These are phyloP conservation scores for Prunella fulvescens DNA, from an alignment of 2,113 vertebrate species.

Conservation along the genomic window DNA sequence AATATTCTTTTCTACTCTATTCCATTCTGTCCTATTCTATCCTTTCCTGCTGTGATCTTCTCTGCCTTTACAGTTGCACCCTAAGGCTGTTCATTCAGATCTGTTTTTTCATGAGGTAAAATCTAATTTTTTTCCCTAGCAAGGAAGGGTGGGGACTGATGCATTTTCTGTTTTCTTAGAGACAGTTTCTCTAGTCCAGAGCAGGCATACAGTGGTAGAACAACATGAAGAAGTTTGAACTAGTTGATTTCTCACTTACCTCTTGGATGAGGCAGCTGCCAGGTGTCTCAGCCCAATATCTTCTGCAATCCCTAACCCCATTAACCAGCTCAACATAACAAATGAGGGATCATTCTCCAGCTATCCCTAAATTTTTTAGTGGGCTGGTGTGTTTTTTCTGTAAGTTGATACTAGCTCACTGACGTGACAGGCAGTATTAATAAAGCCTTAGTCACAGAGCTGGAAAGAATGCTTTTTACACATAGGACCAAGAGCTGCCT, in stretches of 20 bases:
- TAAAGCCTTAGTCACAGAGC: not conserved
- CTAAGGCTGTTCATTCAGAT: not conserved
- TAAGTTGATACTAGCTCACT: not conserved
- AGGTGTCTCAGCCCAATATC: not conserved
- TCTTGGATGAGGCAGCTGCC: not conserved
- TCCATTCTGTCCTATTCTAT: not conserved
- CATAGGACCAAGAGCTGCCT: not conserved
- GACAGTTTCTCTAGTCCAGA: not conserved
- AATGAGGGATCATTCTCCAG: not conserved
- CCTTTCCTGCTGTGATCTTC: not conserved
- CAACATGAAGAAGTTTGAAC: not conserved
- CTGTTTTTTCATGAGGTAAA: not conserved
- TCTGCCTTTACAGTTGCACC: not conserved
- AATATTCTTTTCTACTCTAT: not conserved
- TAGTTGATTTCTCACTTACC: not conserved
- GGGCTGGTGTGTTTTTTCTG: not conserved
- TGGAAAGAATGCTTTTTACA: not conserved
- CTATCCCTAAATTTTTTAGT: not conserved
- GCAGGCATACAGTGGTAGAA: not conserved
- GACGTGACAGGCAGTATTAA: not conserved
- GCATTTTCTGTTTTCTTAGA: not conserved
- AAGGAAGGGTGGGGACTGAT: not conserved
- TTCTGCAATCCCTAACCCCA: not conserved
- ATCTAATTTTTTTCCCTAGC: not conserved
- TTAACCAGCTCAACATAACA: not conserved